A percentile compares a stretch with the other conserved stretches of the same genome.
These are phyloP conservation scores for Aurelia aurita DNA, from an alignment of 30 jellyfish, hydroid and myxozoan genomes.

Conservation along the genomic window DNA sequence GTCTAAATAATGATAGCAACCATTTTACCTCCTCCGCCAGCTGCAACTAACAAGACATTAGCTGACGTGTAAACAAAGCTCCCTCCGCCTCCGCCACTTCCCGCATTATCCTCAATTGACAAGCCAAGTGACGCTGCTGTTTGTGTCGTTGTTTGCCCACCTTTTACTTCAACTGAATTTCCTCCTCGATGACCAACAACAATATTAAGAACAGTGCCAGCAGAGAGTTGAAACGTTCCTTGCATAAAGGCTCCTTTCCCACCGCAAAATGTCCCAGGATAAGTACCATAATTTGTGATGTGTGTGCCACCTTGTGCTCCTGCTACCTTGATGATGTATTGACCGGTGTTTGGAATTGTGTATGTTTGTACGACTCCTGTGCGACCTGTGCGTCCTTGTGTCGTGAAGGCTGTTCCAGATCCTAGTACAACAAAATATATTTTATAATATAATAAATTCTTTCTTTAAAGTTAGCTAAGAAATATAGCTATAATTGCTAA, in stretches of 20 bases:
- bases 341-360: constrained; percentile 12
- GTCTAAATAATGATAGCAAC: too few relatives aligned
- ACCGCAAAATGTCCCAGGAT: constrained; percentile 66
- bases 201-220: constrained; percentile 47
- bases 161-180: constrained; percentile 58
- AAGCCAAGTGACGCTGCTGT: constrained; percentile 61
- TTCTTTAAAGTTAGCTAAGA: too few relatives aligned
- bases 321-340: constrained; percentile 42
- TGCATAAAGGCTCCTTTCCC: constrained; percentile 53
- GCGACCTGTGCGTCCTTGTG: constrained; percentile 25
- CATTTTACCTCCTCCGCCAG: constrained; percentile 52
- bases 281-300: constrained; percentile 41
- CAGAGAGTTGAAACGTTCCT: constrained; percentile 32
- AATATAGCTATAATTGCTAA: too few relatives aligned
- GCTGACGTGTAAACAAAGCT: constrained; percentile 45
- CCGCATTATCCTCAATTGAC: constrained; percentile 67
- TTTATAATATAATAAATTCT: too few relatives aligned
- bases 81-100: constrained; percentile 75
- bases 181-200: constrained; percentile 76
- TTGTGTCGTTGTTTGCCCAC: constrained; percentile 56
- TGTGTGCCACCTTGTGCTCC: constrained; percentile 68
- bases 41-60: constrained; percentile 27
- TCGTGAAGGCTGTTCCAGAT: background rate
- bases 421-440: too few relatives aligned
- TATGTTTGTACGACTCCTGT: constrained; percentile 15